Evolutionary conservation across 2,113 vertebrate genomes (phyloP).

Genomic region (Phalacrocorax aristotelis): DNA sequence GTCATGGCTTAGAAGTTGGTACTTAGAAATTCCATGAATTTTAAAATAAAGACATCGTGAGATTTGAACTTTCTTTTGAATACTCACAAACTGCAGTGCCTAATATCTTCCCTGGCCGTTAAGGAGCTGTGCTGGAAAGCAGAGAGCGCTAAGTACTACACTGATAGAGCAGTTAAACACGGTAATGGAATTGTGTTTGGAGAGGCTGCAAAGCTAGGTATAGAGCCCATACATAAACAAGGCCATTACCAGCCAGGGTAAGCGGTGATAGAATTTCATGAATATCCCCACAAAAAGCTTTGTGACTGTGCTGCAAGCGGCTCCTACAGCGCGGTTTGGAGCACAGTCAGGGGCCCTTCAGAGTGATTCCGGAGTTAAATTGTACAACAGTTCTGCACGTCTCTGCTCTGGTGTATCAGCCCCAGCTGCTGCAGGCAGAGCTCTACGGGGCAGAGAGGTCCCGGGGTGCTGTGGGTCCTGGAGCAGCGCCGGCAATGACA

Average conservation of each 20-base stretch:
- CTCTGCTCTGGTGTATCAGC: accelerated
- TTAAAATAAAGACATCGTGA: conserved; percentile 57
- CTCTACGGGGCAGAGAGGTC: not conserved
- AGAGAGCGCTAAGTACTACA: not conserved
- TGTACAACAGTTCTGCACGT: not conserved
- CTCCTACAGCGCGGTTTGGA: not conserved
- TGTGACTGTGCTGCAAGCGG: too few species aligned
- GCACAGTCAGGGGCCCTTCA: conserved; percentile 39
- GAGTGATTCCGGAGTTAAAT: not conserved
- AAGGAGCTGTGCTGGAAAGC: conserved; percentile 42
- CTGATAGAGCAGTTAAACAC: conserved; percentile 58
- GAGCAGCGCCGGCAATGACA: not conserved
- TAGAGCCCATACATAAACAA: conserved; percentile 60
- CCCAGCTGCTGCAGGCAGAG: not conserved
- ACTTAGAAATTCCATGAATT: conserved; percentile 72
- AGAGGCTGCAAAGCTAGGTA: conserved; percentile 51
- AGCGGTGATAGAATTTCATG: conserved; percentile 61
- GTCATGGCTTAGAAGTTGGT: conserved; percentile 45
- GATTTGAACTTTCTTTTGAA: conserved; percentile 50
- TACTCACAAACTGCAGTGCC: not conserved
- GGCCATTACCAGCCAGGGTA: conserved; percentile 55
- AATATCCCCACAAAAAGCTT: conserved; percentile 55
- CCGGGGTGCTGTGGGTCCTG: not conserved
- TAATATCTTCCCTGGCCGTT: conserved; percentile 47
- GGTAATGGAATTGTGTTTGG: conserved; percentile 54